Evolutionary conservation across 2,888 invertebrate genomes (phyloP).

Genomic region (Mayetiola destructor): DNA sequence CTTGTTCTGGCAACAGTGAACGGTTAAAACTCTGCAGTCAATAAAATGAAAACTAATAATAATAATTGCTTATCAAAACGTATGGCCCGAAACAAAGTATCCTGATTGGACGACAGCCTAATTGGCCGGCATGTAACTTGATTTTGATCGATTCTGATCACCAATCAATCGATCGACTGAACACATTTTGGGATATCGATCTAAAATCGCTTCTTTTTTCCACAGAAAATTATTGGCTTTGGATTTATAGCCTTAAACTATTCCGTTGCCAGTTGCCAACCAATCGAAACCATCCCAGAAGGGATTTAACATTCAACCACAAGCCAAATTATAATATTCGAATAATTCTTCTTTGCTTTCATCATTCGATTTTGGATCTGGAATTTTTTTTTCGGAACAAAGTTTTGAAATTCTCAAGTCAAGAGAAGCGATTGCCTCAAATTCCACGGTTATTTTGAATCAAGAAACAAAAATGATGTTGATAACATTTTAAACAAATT

Average conservation of each 20-base stretch:
- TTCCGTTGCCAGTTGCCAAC: too few species aligned
- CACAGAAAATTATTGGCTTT: too few species aligned
- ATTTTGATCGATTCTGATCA: constrained; percentile 5
- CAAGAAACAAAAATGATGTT: not conserved
- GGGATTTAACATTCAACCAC: too few species aligned
- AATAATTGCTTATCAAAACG: too few species aligned
- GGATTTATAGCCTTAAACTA: too few species aligned
- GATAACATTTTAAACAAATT: constrained; percentile 7
- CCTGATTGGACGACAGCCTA: constrained; percentile 6
- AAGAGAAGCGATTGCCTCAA: not conserved
- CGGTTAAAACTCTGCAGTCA: too few species aligned
- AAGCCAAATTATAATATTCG: not conserved
- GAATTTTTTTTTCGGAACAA: too few species aligned
- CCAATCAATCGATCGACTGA: too few species aligned
- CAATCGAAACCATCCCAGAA: too few species aligned
- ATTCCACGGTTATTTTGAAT: not conserved
- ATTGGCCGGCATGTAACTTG: not conserved
- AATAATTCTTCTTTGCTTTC: constrained; percentile 5
- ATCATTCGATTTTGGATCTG: not conserved
- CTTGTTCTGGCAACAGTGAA: too few species aligned
- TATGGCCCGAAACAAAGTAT: too few species aligned
- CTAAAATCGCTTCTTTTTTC: not conserved
- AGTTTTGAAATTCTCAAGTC: not conserved
- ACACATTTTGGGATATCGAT: not conserved
- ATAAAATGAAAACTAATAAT: too few species aligned